A percentile compares a stretch with the other conserved stretches of the same genome.
phyloP scores from a whole-genome alignment of 2,797 vertebrate genomes.

The Lepidocolaptes lacrymiger region DNA sequence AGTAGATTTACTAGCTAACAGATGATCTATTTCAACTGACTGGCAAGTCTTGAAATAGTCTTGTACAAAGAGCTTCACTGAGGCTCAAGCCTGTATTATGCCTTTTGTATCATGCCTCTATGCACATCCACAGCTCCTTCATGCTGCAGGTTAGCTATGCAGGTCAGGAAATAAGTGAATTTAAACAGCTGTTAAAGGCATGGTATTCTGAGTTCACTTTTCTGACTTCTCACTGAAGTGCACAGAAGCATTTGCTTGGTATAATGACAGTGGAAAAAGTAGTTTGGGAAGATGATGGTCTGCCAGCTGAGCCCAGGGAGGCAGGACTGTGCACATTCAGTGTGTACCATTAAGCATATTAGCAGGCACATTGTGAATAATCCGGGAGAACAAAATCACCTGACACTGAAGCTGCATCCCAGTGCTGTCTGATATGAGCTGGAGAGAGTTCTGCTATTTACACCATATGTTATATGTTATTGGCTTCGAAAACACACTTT shows the following conservation, averaged over 20 bases:
- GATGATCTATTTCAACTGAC: neutral
- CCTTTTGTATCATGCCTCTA: neutral
- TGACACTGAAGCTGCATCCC: neutral
- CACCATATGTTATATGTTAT: neutral
- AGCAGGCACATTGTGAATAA: neutral
- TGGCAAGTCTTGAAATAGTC: neutral
- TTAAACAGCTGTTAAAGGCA: neutral
- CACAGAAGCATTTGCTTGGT: neutral
- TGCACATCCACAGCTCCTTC: neutral
- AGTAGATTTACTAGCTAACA: neutral
- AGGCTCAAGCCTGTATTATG: neutral
- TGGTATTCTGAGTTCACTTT: neutral
- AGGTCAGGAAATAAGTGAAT: neutral
- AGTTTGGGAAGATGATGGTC: neutral
- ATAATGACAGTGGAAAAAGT: neutral
- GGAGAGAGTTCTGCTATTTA: neutral
- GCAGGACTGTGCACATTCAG: neutral
- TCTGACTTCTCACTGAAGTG: neutral
- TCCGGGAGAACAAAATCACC: neutral
- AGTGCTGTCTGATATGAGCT: neutral
- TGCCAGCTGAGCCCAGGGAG: neutral
- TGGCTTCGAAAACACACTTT: neutral
- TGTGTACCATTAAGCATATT: rapidly evolving
- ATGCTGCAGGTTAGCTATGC: neutral
- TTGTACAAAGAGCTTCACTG: neutral